phyloP scores from a whole-genome alignment of 1,140 invertebrate genomes.

The Nymphalis io region DNA sequence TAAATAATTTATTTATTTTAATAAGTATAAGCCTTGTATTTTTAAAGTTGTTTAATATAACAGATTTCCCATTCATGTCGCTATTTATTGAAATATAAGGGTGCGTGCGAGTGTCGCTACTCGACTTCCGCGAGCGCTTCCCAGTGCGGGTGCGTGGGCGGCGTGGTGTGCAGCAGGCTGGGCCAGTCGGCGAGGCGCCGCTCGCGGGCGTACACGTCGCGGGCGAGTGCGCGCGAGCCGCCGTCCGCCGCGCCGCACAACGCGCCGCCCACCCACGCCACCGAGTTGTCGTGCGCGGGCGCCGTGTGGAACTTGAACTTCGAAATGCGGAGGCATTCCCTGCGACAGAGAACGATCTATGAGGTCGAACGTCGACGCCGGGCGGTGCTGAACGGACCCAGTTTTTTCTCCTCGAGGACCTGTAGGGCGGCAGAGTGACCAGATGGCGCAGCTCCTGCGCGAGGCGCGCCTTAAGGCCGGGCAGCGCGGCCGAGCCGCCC shows the following conservation, averaged over 20 bases:
- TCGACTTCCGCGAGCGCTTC: slow-evolving; percentile 7
- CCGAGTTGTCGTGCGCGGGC: slow-evolving; percentile 48
- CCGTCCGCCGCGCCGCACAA: slow-evolving; percentile 92
- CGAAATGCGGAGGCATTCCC: slow-evolving; percentile 42
- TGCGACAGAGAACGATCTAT: background rate
- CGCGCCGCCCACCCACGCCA: slow-evolving; percentile 83
- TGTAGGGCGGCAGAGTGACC: slow-evolving; percentile 54
- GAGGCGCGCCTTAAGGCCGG: slow-evolving; percentile 58
- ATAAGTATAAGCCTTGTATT: no score
- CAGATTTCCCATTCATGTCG: no score
- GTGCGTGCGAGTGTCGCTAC: slow-evolving; percentile 82
- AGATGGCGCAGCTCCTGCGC: slow-evolving; percentile 55
- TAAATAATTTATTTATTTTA: no score
- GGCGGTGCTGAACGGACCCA: no score
- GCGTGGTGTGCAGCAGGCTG: slow-evolving; percentile 84
- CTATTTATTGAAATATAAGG: no score
- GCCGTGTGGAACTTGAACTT: slow-evolving; percentile 58
- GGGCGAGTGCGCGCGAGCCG: slow-evolving; percentile 86
- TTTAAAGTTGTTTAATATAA: no score
- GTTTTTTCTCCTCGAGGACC: background rate
- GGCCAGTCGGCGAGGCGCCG: slow-evolving; percentile 90
- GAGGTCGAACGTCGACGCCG: no score
- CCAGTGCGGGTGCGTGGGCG: slow-evolving; percentile 38
- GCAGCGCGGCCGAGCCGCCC: slow-evolving; percentile 57
- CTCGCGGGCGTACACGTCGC: slow-evolving; percentile 87